These are phyloP conservation scores for Pluvialis apricaria DNA, from an alignment of 2,113 vertebrate genomes.

Conservation along the genomic window DNA sequence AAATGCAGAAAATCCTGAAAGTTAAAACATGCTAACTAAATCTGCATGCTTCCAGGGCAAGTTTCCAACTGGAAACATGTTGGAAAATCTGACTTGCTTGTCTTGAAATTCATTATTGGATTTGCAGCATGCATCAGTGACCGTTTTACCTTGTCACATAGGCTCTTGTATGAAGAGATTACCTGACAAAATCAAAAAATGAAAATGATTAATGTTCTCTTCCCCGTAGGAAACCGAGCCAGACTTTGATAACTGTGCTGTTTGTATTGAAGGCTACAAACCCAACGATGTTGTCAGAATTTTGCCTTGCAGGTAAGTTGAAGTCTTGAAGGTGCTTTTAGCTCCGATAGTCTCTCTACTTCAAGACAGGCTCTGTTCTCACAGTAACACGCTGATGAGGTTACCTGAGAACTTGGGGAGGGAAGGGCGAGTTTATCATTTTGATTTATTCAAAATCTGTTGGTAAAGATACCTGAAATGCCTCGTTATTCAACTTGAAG, in stretches of 20 bases:
- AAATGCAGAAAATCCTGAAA: neutral
- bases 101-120: neutral
- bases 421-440: neutral
- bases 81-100: neutral
- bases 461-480: neutral
- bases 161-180: neutral
- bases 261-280: conserved; percentile 98
- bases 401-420: neutral
- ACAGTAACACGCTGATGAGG: neutral
- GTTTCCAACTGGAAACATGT: neutral
- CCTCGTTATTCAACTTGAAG: neutral
- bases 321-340: neutral
- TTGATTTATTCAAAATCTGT: neutral
- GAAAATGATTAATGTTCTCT: conserved; percentile 13
- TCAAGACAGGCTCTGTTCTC: neutral
- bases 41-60: neutral
- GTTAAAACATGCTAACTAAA: neutral
- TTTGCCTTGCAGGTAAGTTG: conserved; percentile 90
- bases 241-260: conserved; percentile 98
- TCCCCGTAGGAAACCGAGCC: conserved; percentile 89
- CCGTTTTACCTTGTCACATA: neutral
- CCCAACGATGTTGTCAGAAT: conserved; percentile 93
- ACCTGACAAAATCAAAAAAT: neutral
- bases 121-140: neutral
- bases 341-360: neutral